phyloP scores from a whole-genome alignment of 2,797 vertebrate species.

The Microhierax caerulescens region DNA sequence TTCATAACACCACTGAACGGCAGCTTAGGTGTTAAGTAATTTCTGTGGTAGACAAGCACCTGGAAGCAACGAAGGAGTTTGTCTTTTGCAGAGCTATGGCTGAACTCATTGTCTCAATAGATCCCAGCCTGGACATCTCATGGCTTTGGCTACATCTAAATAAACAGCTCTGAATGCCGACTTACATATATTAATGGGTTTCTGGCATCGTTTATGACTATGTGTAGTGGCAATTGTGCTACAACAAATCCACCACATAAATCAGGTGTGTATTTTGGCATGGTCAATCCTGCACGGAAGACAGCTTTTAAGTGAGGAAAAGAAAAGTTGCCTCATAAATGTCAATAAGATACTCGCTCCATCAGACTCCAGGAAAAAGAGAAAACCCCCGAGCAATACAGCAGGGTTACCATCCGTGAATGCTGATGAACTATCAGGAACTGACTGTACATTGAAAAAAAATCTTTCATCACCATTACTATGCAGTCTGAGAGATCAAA shows the following conservation, averaged over 20 bases:
- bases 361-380: slow-evolving; percentile 4
- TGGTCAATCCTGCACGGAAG: not conserved
- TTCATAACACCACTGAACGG: slow-evolving; percentile 37
- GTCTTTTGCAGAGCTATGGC: slow-evolving; percentile 20
- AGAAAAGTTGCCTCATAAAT: slow-evolving; percentile 52
- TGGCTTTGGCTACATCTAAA: slow-evolving; percentile 59
- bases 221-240: slow-evolving; percentile 44
- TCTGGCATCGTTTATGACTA: slow-evolving; percentile 65
- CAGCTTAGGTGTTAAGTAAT: slow-evolving; percentile 53
- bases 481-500: not conserved
- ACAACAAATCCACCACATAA: slow-evolving; percentile 50
- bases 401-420: not conserved
- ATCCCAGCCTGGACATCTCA: slow-evolving; percentile 1
- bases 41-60: slow-evolving; percentile 24
- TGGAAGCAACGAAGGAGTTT: not conserved
- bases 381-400: not conserved
- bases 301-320: slow-evolving; percentile 21
- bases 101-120: slow-evolving; percentile 56
- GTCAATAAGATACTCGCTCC: slow-evolving; percentile 10
- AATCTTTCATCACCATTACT: not conserved
- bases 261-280: slow-evolving; percentile 59
- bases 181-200: slow-evolving; percentile 54
- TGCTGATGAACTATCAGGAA: not conserved
- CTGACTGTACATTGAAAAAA: not conserved
- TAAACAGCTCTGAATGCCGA: slow-evolving; percentile 40